Percentiles rank a stretch among this genome's conserved stretches.
Evolutionary conservation across 2,113 vertebrate species (phyloP).

Genomic region (Phodopus roborovskii): DNA sequence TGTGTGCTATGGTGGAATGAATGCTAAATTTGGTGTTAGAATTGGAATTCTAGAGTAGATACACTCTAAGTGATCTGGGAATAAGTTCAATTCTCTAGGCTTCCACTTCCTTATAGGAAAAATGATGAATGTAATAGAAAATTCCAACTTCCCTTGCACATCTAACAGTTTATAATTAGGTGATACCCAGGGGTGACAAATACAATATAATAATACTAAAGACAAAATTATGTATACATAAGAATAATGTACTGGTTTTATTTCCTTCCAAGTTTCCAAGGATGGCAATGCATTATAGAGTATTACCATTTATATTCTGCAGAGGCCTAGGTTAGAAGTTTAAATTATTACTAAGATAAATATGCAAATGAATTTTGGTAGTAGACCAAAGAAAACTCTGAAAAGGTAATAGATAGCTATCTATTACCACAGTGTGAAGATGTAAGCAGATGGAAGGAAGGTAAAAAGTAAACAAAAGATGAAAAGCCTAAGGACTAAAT

Average conservation of each 20-base stretch:
- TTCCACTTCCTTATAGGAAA: slow-evolving; percentile 44
- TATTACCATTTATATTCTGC: neutral
- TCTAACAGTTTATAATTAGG: neutral
- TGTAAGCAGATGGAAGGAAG: neutral
- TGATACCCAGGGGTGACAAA: slow-evolving; percentile 38
- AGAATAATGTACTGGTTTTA: neutral
- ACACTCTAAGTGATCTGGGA: neutral
- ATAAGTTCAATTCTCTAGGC: neutral
- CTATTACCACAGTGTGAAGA: neutral
- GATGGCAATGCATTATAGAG: neutral
- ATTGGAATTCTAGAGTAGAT: neutral
- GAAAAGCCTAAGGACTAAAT: neutral
- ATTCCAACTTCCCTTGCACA: neutral
- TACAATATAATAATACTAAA: slow-evolving; percentile 1
- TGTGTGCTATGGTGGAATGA: neutral
- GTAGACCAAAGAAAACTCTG: neutral
- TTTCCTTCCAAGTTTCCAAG: slow-evolving; percentile 30
- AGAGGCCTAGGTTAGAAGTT: neutral
- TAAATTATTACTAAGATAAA: neutral
- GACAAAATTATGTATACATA: neutral
- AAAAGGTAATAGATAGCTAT: neutral
- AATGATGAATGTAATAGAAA: neutral
- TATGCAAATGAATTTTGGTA: neutral
- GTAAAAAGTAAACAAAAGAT: neutral
- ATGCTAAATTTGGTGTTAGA: neutral